Conservation (phyloP, 2,888 invertebrate species). For the Diadegma fenestrale region DNA sequence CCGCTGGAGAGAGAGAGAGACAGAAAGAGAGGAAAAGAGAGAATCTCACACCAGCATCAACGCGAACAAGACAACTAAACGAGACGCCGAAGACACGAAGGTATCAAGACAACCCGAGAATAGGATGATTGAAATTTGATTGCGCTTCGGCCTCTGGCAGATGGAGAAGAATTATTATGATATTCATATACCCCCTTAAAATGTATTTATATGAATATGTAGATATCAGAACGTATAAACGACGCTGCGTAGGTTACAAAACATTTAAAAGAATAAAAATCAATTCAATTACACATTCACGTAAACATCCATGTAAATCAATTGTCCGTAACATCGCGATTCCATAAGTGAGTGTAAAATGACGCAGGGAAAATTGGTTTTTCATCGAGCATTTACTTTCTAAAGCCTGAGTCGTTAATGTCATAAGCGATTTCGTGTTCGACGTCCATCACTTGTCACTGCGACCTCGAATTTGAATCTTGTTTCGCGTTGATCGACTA, state of each 20-base stretch:
- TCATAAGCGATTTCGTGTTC: background rate
- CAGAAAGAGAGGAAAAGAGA: conserved; percentile 20
- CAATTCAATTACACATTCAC: conserved; percentile 36
- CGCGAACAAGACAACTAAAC: conserved; percentile 57
- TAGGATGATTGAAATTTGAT: conserved; percentile 69
- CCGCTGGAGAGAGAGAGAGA: conserved; percentile 19
- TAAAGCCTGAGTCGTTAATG: background rate
- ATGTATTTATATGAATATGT: conserved; percentile 28
- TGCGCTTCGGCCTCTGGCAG: conserved; percentile 56
- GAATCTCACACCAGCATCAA: conserved; percentile 55
- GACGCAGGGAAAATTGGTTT: background rate
- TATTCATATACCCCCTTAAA: conserved; percentile 19
- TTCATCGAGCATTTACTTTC: background rate
- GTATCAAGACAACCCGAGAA: conserved; percentile 64
- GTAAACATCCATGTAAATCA: conserved; percentile 49
- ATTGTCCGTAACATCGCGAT: conserved; percentile 8
- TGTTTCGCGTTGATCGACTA: background rate
- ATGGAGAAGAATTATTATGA: conserved; percentile 62
- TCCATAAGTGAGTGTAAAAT: background rate
- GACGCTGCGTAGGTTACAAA: conserved; percentile 25
- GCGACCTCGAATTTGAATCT: conserved; percentile 1
- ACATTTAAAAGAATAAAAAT: conserved; percentile 21
- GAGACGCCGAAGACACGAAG: conserved; percentile 53
- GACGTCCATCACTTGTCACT: conserved; percentile 10
- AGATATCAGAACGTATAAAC: conserved; percentile 14